Evolutionary conservation across 2,797 vertebrate genomes (phyloP).

Genomic region (Rhynchonycteris naso): DNA sequence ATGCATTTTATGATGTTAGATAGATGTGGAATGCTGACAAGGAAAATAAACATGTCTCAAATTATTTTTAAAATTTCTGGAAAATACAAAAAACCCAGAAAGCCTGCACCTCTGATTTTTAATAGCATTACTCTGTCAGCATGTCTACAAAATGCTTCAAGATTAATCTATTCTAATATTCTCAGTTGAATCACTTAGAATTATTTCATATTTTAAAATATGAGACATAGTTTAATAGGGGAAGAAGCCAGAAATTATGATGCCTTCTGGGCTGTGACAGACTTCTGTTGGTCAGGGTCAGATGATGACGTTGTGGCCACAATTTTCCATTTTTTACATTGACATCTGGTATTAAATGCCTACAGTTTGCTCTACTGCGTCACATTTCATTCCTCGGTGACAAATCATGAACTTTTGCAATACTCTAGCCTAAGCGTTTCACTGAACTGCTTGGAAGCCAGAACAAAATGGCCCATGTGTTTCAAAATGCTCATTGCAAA

Average conservation of each 20-base stretch:
- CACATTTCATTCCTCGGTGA: slow-evolving; percentile 72
- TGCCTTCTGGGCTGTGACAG: not conserved
- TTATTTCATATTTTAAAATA: not conserved
- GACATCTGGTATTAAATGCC: slow-evolving; percentile 77
- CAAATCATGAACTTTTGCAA: slow-evolving; percentile 80
- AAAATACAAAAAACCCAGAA: not conserved
- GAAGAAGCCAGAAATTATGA: slow-evolving; percentile 9
- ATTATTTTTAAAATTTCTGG: not conserved
- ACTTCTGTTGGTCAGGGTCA: slow-evolving; percentile 32
- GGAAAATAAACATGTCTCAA: not conserved
- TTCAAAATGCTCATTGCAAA: slow-evolving; percentile 77
- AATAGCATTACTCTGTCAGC: not conserved
- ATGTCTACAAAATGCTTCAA: not conserved
- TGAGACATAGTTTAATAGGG: not conserved
- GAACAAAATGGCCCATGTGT: slow-evolving; percentile 64
- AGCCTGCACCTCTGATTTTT: slow-evolving; percentile 27
- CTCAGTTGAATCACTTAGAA: not conserved
- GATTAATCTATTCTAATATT: not conserved
- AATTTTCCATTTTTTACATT: slow-evolving; percentile 68
- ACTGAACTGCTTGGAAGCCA: slow-evolving; percentile 67
- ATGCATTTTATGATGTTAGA: not conserved
- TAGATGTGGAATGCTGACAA: not conserved
- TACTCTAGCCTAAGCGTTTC: slow-evolving; percentile 65
- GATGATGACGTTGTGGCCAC: slow-evolving; percentile 9
- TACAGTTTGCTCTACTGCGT: slow-evolving; percentile 63